Evolutionary conservation across 2,113 vertebrate genomes (phyloP).

Genomic region (Nesospiza acunhae): DNA sequence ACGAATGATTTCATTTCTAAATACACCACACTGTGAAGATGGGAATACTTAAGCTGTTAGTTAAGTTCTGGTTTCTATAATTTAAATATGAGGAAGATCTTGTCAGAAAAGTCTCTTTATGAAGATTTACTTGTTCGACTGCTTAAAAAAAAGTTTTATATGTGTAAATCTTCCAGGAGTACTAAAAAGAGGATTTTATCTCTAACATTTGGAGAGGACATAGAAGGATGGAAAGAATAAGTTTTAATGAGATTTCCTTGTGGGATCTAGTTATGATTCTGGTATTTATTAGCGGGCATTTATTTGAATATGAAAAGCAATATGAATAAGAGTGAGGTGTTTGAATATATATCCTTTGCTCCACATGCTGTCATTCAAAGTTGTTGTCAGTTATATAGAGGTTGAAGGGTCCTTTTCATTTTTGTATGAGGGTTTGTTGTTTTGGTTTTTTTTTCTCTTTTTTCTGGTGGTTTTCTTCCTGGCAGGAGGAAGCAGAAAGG

Average conservation of each 20-base stretch:
- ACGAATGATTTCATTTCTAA: neutral
- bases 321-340: neutral
- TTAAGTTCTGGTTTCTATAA: neutral
- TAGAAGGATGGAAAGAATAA: neutral
- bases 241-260: conserved; percentile 55
- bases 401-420: neutral
- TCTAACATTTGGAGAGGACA: conserved; percentile 28
- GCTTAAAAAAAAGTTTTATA: neutral
- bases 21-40: neutral
- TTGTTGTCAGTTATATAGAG: neutral
- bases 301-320: conserved; percentile 51
- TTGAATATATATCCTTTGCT: conserved; percentile 30
- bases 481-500: neutral
- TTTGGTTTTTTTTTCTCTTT: neutral
- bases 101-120: neutral
- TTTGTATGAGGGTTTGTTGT: neutral
- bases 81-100: neutral
- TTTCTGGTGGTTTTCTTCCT: neutral
- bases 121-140: neutral
- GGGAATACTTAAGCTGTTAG: neutral
- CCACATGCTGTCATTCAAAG: conserved; percentile 13
- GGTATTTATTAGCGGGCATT: conserved; percentile 46
- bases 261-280: conserved; percentile 37
- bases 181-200: conserved; percentile 24
- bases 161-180: neutral